Conservation (phyloP, 2,797 vertebrate genomes). For the Distichodus sexfasciatus region DNA sequence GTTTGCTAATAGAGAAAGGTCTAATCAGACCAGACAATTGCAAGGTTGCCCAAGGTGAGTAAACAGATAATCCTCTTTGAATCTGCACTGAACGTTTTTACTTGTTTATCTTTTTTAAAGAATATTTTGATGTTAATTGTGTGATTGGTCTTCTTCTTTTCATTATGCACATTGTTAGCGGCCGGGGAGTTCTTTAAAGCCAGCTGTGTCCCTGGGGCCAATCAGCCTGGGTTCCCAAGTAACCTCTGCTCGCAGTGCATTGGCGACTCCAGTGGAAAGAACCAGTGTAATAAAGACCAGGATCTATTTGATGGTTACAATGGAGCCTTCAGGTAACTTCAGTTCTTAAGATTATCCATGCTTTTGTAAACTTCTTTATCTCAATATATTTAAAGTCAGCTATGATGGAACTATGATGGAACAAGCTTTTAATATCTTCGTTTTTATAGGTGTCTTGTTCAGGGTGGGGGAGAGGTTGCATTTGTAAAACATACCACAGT, state of each 20-base stretch:
- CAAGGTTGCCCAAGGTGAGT: constrained; percentile 72
- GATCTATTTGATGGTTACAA: constrained; percentile 84
- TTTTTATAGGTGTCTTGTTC: constrained; percentile 82
- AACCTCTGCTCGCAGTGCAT: constrained; percentile 82
- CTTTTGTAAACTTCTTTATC: too few species aligned
- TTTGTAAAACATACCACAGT: constrained; percentile 93
- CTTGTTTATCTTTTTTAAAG: not conserved
- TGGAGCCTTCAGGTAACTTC: constrained; percentile 90
- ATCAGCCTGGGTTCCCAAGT: constrained; percentile 72
- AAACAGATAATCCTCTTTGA: not conserved
- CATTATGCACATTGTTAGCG: constrained; percentile 65
- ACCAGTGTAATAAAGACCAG: constrained; percentile 82
- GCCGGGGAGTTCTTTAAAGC: constrained; percentile 83
- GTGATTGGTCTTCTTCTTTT: not conserved
- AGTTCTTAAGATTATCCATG: too few species aligned
- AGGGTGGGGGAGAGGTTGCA: constrained; percentile 84
- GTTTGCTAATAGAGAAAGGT: constrained; percentile 69
- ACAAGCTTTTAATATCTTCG: not conserved
- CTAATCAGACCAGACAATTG: constrained; percentile 71
- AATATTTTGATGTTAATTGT: not conserved
- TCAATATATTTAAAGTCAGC: too few species aligned
- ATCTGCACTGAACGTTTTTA: not conserved
- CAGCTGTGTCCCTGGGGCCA: constrained; percentile 88
- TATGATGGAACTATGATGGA: too few species aligned
- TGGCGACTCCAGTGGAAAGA: constrained; percentile 75